These are phyloP conservation scores for Delia radicum DNA, from an alignment of 1,140 invertebrate species.

Conservation along the genomic window DNA sequence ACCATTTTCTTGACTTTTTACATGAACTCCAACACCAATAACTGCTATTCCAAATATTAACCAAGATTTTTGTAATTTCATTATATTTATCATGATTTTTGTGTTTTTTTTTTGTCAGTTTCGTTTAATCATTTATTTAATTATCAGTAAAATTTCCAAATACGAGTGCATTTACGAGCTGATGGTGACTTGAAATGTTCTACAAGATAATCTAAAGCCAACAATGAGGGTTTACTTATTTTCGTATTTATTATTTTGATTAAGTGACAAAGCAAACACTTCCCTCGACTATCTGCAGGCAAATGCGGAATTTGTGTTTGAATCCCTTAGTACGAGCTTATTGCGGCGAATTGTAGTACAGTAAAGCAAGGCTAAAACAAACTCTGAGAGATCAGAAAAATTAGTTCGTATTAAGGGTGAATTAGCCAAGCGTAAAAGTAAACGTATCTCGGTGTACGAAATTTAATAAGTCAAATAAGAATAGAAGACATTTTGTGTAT, in stretches of 20 bases:
- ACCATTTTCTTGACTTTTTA: not conserved
- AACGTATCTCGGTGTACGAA: too few species aligned
- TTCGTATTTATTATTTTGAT: not conserved
- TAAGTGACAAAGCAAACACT: slow-evolving; percentile 8
- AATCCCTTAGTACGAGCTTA: not conserved
- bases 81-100: not conserved
- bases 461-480: too few species aligned
- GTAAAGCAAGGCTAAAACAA: too few species aligned
- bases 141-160: not conserved
- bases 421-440: too few species aligned
- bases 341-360: not conserved
- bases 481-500: too few species aligned
- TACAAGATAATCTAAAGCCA: not conserved
- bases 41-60: not conserved
- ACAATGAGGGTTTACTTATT: not conserved
- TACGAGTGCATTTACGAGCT: not conserved
- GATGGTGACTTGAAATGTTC: not conserved
- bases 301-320: not conserved
- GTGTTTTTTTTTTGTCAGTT: not conserved
- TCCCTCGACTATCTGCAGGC: not conserved
- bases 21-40: not conserved
- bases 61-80: not conserved
- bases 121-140: not conserved
- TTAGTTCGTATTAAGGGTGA: too few species aligned
- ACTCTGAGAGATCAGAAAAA: too few species aligned